Evolutionary conservation across 1,140 invertebrate genomes (phyloP).

Genomic region (Temnothorax longispinosus): DNA sequence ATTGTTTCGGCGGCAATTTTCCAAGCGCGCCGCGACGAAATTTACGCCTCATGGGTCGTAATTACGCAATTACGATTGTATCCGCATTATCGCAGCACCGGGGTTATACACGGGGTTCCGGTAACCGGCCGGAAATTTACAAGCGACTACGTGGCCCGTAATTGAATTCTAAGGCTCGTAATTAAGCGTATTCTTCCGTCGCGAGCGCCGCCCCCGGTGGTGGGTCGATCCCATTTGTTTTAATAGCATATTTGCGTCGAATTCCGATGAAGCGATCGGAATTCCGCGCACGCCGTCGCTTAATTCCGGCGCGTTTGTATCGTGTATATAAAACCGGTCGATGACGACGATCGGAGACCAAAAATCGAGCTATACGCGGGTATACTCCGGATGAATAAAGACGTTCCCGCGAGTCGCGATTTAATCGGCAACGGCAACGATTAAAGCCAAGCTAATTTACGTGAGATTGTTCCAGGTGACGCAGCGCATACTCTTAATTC

Average conservation of each 20-base stretch:
- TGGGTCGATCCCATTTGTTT: slow-evolving; percentile 59
- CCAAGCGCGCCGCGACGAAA: slow-evolving; percentile 36
- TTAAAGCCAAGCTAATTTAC: slow-evolving; percentile 12
- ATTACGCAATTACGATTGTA: slow-evolving; percentile 59
- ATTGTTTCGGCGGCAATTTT: slow-evolving; percentile 45
- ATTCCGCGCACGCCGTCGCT: slow-evolving; percentile 56
- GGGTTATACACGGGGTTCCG: background rate
- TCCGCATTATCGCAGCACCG: slow-evolving; percentile 34
- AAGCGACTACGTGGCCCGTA: slow-evolving; percentile 56
- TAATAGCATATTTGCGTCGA: slow-evolving; percentile 63
- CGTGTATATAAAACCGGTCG: background rate
- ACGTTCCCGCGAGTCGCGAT: background rate
- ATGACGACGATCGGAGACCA: background rate
- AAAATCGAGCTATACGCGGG: slow-evolving; percentile 12
- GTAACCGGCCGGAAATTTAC: slow-evolving; percentile 62
- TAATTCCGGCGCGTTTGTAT: slow-evolving; percentile 39
- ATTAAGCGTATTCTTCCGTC: slow-evolving; percentile 61
- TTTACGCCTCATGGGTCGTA: slow-evolving; percentile 39
- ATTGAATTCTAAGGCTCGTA: slow-evolving; percentile 62
- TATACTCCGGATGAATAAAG: background rate
- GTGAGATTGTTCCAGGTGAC: slow-evolving; percentile 29
- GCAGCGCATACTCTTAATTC: background rate
- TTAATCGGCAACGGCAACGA: background rate
- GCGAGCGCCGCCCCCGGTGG: background rate
- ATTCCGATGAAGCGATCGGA: slow-evolving; percentile 57